Evolutionary conservation across 2,888 invertebrate species (phyloP), one percentile per base, ranked within the genome.

Genomic region (Drosophila peninsularis): DNA sequence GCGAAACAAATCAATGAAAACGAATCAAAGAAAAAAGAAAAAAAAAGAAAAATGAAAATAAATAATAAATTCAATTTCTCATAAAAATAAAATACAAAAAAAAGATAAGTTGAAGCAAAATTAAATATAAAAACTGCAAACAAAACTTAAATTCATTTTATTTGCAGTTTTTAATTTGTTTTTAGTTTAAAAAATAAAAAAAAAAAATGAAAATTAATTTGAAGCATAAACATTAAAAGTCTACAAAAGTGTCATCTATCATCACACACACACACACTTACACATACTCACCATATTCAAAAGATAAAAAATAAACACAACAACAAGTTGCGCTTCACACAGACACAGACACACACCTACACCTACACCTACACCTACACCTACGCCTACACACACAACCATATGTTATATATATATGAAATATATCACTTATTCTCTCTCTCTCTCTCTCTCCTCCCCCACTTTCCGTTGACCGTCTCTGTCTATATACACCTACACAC

Each of bases 191-290:
- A 45, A 57, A 45, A 1, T 17, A 56, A 21, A 32, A 41, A 62
- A 52, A 30, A n/a, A 47, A 54, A 34, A 24, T 34, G 13, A 34
- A 61, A 77, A 62, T 64, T 61, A 61, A 77, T 56, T 66, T 58
- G 37, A 66, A 74, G 58, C 73, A 70, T 73, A 85, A 76, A 80
- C 65, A 75, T 71, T 71, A 32, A 72, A 70, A 70, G 49, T 64
- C 69, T 68, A 78, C 68, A 80, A 75, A 71, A 70, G 69, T 75
- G 66, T 87, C 83, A 80, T 80, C 52, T 62, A 63, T 80, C 80
- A 84, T 84, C 60, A 62, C 54, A 74, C 70, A 74, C 78, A 68
- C 58, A 64, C 47, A 62, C 53, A 71, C 70, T 75, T 45, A 24
- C 36, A 71, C 70, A 78, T 45, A 24, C 36, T 56, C 30, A 41